Evolutionary conservation across 2,113 vertebrate genomes (phyloP), one percentile per base, ranked within the genome.

Genomic region (Brachyhypopomus gauderio): DNA sequence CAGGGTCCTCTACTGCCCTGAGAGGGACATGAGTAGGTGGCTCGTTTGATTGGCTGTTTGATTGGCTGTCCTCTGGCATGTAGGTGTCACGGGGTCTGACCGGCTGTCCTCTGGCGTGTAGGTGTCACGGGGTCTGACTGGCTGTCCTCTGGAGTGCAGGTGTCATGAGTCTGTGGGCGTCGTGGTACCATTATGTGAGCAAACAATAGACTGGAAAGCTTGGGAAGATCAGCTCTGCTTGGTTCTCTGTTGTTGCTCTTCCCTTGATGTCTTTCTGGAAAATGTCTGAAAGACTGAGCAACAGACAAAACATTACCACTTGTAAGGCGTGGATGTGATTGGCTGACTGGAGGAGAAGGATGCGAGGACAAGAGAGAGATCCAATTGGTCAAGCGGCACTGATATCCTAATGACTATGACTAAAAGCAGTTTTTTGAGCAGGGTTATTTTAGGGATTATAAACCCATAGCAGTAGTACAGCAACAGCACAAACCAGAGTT

Each of bases 181-280:
- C 58, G 60, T 59, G 73, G 45, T 58, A 55, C 83, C 17, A 86
- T 87, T 86, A 75, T 85, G 77, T 64, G 27, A 8, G 8, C 23
- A 70, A 52, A 88, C 81, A 87, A 86, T 85, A 71, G 73, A 5
- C 2, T 23, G 2, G 75, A 72, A 77, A 74, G 70, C 88, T 83
- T 85, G 86, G 83, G 86, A 89, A 86, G 76, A 27, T 30, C 75
- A 72, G 56, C n/a, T 22, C 60, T 1, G 64, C 85, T 87, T 83
- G 87, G 75, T 85, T 89, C 86, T 89, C 81, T 72, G 9, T 87
- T 87, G 85, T 86, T 84, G 78, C 30, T 81, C 30, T 81, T 83
- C 20, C 85, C 88, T 84, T 85, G 81, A 87, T 85, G 86, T 86
- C 80, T 82, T 87, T 86, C 79, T 81, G 70, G 70, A 83, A 75